phyloP scores from a whole-genome alignment of 1,140 invertebrate genomes.

The Magallana gigas region DNA sequence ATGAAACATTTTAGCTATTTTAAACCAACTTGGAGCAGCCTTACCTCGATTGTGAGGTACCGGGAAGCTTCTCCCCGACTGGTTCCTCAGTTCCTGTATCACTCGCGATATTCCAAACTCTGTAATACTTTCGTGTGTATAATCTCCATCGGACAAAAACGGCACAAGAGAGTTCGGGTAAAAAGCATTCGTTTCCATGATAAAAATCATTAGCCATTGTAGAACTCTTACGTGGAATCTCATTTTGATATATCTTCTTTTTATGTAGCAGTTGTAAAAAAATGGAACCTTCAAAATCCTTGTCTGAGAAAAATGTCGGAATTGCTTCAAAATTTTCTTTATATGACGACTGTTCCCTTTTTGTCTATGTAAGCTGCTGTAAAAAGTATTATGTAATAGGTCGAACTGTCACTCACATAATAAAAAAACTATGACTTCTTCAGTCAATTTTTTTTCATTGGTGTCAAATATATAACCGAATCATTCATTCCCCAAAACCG shows the following conservation, averaged over 20 bases:
- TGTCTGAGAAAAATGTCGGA: not conserved
- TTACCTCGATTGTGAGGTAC: not conserved
- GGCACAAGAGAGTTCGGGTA: slow-evolving; percentile 11
- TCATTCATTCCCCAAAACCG: slow-evolving; percentile 3
- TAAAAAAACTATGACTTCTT: not conserved
- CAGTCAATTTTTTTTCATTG: not conserved
- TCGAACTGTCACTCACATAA: not conserved
- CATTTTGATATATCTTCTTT: not conserved
- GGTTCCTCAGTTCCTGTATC: slow-evolving; percentile 1
- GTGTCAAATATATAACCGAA: not conserved
- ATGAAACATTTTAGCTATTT: not conserved
- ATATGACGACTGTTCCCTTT: not conserved
- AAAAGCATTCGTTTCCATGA: slow-evolving; percentile 1
- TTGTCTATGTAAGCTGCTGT: not conserved
- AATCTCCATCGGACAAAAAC: slow-evolving; percentile 50
- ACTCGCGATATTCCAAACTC: slow-evolving; percentile 61
- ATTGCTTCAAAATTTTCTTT: not conserved
- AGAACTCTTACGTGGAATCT: slow-evolving; percentile 9
- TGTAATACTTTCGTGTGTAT: slow-evolving; percentile 63
- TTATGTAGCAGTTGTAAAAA: not conserved
- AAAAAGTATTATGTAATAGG: not conserved
- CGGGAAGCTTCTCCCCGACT: not conserved
- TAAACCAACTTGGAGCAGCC: too few species aligned
- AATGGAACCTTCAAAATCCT: not conserved
- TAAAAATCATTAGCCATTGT: not conserved